Conservation (phyloP, 2,113 vertebrate species). For the Psammodynastes pulverulentus region DNA sequence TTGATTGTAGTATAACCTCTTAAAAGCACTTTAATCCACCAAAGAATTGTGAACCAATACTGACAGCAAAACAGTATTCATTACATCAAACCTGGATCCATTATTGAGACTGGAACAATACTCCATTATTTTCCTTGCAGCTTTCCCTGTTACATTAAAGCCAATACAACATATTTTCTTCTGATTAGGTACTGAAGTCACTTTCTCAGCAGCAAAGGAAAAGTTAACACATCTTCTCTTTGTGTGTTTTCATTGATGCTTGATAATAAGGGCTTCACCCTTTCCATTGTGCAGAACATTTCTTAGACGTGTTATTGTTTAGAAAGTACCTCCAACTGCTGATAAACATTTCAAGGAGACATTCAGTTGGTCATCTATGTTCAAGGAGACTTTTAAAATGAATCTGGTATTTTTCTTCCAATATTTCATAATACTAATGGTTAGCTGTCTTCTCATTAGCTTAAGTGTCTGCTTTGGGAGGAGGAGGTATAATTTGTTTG, state of each 20-base stretch:
- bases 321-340: not conserved
- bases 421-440: constrained; percentile 35
- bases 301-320: not conserved
- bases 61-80: not conserved
- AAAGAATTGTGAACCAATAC: not conserved
- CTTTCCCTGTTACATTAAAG: not conserved
- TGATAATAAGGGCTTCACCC: not conserved
- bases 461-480: constrained; percentile 33
- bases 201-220: not conserved
- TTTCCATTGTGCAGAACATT: not conserved
- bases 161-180: not conserved
- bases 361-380: constrained; percentile 35
- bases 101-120: not conserved
- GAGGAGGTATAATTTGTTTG: constrained; percentile 50
- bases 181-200: not conserved
- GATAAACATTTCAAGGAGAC: constrained; percentile 34
- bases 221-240: not conserved
- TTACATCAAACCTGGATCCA: not conserved
- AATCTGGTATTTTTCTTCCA: constrained; percentile 35
- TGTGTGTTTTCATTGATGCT: not conserved
- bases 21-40: not conserved
- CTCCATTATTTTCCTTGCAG: not conserved
- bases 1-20: not conserved
- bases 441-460: constrained; percentile 47
- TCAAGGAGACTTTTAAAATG: constrained; percentile 44